These are phyloP conservation scores for Edolisoma coerulescens DNA, from an alignment of 2,113 vertebrate genomes.

Conservation along the genomic window DNA sequence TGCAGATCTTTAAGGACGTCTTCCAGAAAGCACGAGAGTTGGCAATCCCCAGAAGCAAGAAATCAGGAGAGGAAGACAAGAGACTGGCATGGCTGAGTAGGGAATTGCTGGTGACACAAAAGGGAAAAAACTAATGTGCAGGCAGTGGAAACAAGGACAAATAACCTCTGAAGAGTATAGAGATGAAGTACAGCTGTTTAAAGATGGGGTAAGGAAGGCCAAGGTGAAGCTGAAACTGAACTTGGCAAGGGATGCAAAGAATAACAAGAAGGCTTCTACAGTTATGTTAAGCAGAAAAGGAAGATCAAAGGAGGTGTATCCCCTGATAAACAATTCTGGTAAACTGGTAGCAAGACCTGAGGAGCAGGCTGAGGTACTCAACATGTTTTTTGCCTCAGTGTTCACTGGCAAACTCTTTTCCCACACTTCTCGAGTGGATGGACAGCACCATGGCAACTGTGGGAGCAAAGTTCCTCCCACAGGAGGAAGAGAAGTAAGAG, in stretches of 20 bases:
- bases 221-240: background rate
- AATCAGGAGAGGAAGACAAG: background rate
- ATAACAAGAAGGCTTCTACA: background rate
- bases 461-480: background rate
- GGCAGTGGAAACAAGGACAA: background rate
- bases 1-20: background rate
- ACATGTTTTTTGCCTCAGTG: background rate
- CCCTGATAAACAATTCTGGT: background rate
- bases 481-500: background rate
- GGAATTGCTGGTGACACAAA: background rate
- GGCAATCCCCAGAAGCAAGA: background rate
- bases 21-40: background rate
- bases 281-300: background rate
- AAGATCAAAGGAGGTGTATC: background rate
- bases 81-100: background rate
- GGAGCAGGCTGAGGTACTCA: background rate
- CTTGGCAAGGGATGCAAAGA: background rate
- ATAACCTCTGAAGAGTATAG: background rate
- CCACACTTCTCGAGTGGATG: background rate
- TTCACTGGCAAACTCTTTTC: background rate
- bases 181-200: background rate
- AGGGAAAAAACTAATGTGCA: background rate
- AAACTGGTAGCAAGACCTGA: background rate
- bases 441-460: fast-evolving
- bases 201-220: background rate